A percentile compares a stretch with the other conserved stretches of the same genome.
phyloP scores from a whole-genome alignment of 1,140 invertebrate species.

The Temnothorax longispinosus region DNA sequence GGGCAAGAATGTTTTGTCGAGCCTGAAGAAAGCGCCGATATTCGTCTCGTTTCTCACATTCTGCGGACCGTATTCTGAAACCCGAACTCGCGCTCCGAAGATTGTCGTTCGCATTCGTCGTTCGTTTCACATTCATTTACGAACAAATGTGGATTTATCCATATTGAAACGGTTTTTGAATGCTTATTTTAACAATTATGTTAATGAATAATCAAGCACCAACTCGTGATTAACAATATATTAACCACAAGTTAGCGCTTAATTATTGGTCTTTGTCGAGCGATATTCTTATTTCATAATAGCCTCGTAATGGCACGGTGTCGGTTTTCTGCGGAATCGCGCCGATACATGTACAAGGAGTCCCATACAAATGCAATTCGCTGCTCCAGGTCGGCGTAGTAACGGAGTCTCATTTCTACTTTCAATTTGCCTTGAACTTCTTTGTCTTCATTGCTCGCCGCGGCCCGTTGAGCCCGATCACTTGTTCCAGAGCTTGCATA shows the following conservation, averaged over 20 bases:
- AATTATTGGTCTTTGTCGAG: conserved; percentile 7
- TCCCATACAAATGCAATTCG: conserved; percentile 29
- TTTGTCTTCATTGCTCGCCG: conserved; percentile 59
- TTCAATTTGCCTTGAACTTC: conserved; percentile 68
- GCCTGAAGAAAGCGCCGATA: conserved; percentile 44
- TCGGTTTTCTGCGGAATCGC: conserved; percentile 31
- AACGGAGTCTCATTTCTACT: conserved; percentile 68
- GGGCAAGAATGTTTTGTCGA: conserved; percentile 77
- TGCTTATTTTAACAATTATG: not conserved
- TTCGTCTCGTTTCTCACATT: conserved; percentile 62
- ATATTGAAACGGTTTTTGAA: not conserved
- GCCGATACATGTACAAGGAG: conserved; percentile 7
- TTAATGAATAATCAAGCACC: not conserved
- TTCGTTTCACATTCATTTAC: not conserved
- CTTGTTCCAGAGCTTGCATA: conserved; percentile 53
- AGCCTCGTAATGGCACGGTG: not conserved
- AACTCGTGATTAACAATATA: not conserved
- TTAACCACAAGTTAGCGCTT: not conserved
- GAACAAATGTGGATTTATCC: not conserved
- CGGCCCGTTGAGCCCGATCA: conserved; percentile 46
- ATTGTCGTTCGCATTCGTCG: not conserved
- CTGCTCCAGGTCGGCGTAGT: not conserved
- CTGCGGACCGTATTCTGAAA: not conserved
- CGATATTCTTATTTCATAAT: not conserved
- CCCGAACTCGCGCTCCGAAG: not conserved